These are phyloP conservation scores for Lydus trimaculatus DNA, from an alignment of 2,888 invertebrate species.

Conservation along the genomic window DNA sequence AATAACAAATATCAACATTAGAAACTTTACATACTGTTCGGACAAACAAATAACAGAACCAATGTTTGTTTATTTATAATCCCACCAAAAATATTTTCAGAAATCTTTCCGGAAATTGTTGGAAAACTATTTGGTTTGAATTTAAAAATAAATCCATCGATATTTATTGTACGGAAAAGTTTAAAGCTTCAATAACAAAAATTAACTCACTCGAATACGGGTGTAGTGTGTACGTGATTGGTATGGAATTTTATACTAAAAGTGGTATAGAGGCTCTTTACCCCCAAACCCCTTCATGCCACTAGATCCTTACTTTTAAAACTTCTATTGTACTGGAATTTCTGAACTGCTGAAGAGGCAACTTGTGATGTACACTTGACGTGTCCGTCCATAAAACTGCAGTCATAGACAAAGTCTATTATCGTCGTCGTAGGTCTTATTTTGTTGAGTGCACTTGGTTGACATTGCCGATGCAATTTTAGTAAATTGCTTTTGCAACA, in stretches of 20 bases:
- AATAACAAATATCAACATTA: slow-evolving; percentile 6
- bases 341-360: slow-evolving; percentile 1
- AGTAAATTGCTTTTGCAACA: slow-evolving; percentile 1
- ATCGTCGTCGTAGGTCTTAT: neutral
- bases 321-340: neutral
- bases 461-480: slow-evolving; percentile 2
- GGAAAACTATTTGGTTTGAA: neutral
- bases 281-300: neutral
- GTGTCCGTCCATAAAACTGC: slow-evolving; percentile 30
- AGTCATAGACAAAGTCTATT: slow-evolving; percentile 30
- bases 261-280: neutral
- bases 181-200: neutral
- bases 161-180: neutral
- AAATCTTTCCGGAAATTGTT: neutral
- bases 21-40: neutral
- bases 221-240: neutral
- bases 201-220: neutral
- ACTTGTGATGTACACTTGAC: slow-evolving; percentile 36
- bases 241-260: neutral
- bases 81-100: neutral
- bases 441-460: slow-evolving; percentile 2
- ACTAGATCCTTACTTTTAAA: neutral
- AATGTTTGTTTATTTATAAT: neutral
- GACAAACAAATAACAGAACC: neutral
- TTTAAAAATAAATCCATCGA: neutral